Evolutionary conservation across 2,888 invertebrate species (phyloP).

Genomic region (Rhingia campestris): DNA sequence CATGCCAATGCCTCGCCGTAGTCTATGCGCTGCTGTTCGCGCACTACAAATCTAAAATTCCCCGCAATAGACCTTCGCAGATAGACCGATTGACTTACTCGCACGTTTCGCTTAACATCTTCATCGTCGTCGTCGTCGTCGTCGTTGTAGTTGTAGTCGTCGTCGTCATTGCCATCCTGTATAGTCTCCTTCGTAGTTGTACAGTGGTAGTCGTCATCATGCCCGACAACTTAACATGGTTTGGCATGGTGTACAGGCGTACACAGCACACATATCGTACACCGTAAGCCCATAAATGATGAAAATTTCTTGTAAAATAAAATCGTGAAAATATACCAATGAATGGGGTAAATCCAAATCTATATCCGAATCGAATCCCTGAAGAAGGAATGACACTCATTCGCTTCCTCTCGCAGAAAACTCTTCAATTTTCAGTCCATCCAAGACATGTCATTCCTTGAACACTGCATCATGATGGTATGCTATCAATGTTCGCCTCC

Average conservation of each 20-base stretch:
- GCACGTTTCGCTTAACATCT: slow-evolving; percentile 73
- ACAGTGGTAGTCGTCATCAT: slow-evolving; percentile 43
- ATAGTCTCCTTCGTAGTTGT: slow-evolving; percentile 4
- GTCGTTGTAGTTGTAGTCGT: slow-evolving; percentile 21
- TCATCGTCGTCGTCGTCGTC: slow-evolving; percentile 42
- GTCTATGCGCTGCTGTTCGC: slow-evolving; percentile 36
- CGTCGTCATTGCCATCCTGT: slow-evolving; percentile 22
- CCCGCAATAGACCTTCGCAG: slow-evolving; percentile 67
- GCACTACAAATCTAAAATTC: slow-evolving; percentile 68
- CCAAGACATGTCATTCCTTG: slow-evolving; percentile 50
- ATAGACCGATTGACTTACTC: slow-evolving; percentile 73
- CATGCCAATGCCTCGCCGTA: slow-evolving; percentile 37
- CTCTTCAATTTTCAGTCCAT: slow-evolving; percentile 54
- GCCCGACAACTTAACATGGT: slow-evolving; percentile 46
- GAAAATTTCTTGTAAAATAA: slow-evolving; percentile 35
- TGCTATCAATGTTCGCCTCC: slow-evolving; percentile 59
- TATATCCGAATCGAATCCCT: slow-evolving; percentile 29
- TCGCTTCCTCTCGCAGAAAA: slow-evolving; percentile 1
- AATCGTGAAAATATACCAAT: slow-evolving; percentile 34
- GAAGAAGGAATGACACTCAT: neutral
- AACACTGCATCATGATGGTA: slow-evolving; percentile 57
- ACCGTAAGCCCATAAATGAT: slow-evolving; percentile 23
- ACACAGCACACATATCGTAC: neutral
- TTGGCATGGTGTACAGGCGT: slow-evolving; percentile 22
- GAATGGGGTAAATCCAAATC: slow-evolving; percentile 29